Base-by-base conservation (phyloP, 1,140 invertebrate species). In the Brachystomella parvula region DNA sequence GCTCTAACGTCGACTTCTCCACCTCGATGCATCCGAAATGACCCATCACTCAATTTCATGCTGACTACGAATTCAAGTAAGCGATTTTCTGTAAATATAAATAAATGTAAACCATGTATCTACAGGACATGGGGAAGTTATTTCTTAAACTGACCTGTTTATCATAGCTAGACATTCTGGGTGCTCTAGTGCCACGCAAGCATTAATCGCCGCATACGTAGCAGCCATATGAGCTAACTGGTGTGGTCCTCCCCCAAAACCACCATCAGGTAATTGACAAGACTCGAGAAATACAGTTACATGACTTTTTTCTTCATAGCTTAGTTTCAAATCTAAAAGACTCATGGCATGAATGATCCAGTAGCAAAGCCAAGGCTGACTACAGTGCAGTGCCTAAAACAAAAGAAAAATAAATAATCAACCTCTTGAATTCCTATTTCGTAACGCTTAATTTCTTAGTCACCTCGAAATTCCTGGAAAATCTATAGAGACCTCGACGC, bases 1-100 rank as follows among this genome's bases (percentile, higher is more conserved):
- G 94, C 95, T 75, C 95, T 83, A 28, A 98, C 89, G 79, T 99
- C 96, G 26, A 88, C 83, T 82, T 99, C 96, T n/a, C 96, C 95
- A 74, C 89, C 90, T 61, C 85, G 82, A 77, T 98, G 94, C 81
- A 99, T 85, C 39, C 82, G 82, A 80, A 96, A 99, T 44, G 90
- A 87, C 35, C 96, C 96, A 79, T 97, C 89, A n/a, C 84, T 77
- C 68, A 84, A 83, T 70, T 85, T 83, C 65, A 96, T 82, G 24
- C 84, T 83, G 76, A 83, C 84, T 31, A 98, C 77, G 81, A 95
- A 97, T 62, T 84, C 79, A 68, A 85, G 81, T 39, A 98, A 81
- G 26, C 77, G 83, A n/a, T n/a, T n/a, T 73, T 85, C 77, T 56
- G 84, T 88, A 77, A 71, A 78, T 75, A 62, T 2, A 64, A 61